These are phyloP conservation scores for Aphidius gifuensis DNA, from an alignment of 1,140 invertebrate genomes.

Conservation along the genomic window DNA sequence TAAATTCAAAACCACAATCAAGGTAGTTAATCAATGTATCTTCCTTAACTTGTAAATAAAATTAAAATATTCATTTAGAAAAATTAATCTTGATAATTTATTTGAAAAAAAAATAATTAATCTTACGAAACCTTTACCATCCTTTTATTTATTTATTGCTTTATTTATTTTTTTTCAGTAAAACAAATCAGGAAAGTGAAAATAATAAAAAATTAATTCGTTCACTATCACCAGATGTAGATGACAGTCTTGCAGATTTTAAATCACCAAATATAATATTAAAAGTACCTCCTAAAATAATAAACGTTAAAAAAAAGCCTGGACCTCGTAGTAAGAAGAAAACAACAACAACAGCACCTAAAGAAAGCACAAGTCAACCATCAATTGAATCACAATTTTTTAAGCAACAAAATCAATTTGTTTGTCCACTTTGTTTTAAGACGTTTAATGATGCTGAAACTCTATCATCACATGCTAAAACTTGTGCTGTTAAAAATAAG, in stretches of 20 bases:
- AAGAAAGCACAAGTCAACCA: constrained; percentile 25
- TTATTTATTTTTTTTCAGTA: too few relatives aligned
- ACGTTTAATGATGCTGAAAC: constrained; percentile 37
- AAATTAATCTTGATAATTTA: too few relatives aligned
- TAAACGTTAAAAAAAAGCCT: constrained; percentile 22
- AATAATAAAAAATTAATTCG: too few relatives aligned
- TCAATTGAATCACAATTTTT: constrained; percentile 47
- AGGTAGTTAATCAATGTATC: too few relatives aligned
- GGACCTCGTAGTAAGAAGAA: constrained; percentile 14
- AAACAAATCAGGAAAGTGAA: too few relatives aligned
- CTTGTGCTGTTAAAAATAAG: constrained; percentile 52
- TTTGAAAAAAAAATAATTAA: too few relatives aligned
- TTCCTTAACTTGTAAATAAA: too few relatives aligned
- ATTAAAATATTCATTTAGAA: too few relatives aligned
- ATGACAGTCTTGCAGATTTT: constrained; percentile 44
- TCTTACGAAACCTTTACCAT: too few relatives aligned
- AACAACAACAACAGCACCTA: not conserved
- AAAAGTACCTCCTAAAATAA: constrained; percentile 23
- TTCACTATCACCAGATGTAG: constrained; percentile 5
- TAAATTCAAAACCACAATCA: too few relatives aligned
- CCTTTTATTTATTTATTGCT: too few relatives aligned
- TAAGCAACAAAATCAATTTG: constrained; percentile 32
- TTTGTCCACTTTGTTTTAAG: constrained; percentile 54
- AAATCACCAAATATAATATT: constrained; percentile 37
- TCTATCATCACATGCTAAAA: constrained; percentile 50